phyloP scores from a whole-genome alignment of 2,113 vertebrate species.

The Onychorhynchus coronatus region DNA sequence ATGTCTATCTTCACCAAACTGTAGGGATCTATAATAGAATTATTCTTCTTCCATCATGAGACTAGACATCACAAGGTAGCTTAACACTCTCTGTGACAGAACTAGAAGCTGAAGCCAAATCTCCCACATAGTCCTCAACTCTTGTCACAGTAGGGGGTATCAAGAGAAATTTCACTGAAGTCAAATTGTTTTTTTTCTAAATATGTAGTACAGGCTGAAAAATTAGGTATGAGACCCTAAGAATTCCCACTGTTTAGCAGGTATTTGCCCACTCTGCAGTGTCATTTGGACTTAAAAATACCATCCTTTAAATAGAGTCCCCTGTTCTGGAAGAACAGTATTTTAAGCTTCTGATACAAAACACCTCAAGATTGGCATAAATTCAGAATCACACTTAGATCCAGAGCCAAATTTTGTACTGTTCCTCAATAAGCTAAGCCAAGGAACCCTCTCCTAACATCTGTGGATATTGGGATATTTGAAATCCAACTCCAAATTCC shows the following conservation, averaged over 20 bases:
- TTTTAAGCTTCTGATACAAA: constrained; percentile 20
- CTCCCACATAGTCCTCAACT: not conserved
- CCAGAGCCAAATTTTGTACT: not conserved
- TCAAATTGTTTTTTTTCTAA: not conserved
- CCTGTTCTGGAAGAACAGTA: not conserved
- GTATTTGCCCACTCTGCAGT: not conserved
- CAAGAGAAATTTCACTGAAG: not conserved
- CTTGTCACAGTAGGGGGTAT: not conserved
- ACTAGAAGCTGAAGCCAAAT: not conserved
- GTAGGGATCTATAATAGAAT: not conserved
- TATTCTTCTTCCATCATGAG: not conserved
- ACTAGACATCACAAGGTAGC: not conserved
- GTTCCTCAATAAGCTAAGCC: not conserved
- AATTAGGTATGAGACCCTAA: not conserved
- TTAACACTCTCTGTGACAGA: not conserved
- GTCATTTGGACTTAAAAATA: not conserved
- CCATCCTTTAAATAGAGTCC: not conserved
- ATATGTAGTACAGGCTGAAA: not conserved
- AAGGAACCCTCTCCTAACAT: constrained; percentile 22
- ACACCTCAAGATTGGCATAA: not conserved
- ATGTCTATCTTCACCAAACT: not conserved
- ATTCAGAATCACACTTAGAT: constrained; percentile 31
- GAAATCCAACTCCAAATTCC: constrained; percentile 61
- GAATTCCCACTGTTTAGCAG: not conserved
- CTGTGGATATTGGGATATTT: constrained; percentile 51